Conservation (phyloP, 2,797 vertebrate species). For the Liparis tanakae region DNA sequence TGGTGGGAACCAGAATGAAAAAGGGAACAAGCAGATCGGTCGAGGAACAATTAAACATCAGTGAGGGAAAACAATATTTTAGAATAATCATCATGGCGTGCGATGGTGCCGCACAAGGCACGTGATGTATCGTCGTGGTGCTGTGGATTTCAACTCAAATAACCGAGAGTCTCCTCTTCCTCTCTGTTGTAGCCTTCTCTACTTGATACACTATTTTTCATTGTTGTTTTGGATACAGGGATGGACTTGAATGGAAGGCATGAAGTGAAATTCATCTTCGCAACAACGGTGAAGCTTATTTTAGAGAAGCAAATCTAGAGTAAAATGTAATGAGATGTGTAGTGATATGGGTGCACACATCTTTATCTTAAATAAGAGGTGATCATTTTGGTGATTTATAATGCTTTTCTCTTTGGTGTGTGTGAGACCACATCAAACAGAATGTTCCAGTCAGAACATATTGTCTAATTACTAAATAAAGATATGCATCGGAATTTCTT, state of each 20-base stretch:
- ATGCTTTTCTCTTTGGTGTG: slow-evolving; percentile 3
- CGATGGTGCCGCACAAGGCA: slow-evolving; percentile 18
- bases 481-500: slow-evolving; percentile 28
- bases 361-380: background rate
- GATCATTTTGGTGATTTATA: slow-evolving; percentile 1
- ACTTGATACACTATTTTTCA: background rate
- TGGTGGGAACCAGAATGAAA: slow-evolving; percentile 70
- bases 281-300: background rate
- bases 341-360: background rate
- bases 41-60: slow-evolving; percentile 72
- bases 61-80: slow-evolving; percentile 61
- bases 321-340: slow-evolving; percentile 9
- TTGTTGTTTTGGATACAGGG: background rate
- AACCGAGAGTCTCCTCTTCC: background rate
- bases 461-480: slow-evolving; percentile 25
- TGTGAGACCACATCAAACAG: slow-evolving; percentile 22
- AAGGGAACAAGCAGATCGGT: slow-evolving; percentile 54
- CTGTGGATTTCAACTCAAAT: slow-evolving; percentile 19
- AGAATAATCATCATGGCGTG: slow-evolving; percentile 37
- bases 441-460: slow-evolving; percentile 21
- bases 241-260: too few species aligned
- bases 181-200: background rate
- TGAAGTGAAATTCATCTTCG: too few species aligned
- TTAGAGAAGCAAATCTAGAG: background rate
- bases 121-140: slow-evolving; percentile 4